Evolutionary conservation across 2,888 invertebrate species (phyloP).

Genomic region (Aleiodes testaceus): DNA sequence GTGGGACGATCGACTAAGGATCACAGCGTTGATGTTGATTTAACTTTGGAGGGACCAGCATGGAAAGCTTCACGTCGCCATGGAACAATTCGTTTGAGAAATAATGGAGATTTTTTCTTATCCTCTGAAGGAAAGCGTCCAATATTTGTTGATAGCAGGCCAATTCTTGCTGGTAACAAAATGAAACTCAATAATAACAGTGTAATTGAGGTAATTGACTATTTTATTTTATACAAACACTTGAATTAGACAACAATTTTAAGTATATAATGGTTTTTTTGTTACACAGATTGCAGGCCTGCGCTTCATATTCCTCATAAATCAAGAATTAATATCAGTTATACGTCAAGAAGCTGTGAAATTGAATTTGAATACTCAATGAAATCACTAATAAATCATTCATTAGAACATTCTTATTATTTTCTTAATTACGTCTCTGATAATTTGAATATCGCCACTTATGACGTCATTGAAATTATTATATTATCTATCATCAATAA

Average conservation of each 20-base stretch:
- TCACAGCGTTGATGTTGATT: conserved; percentile 92
- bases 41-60: conserved; percentile 94
- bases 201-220: conserved; percentile 85
- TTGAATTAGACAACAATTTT: background rate
- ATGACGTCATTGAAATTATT: too few species aligned
- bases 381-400: background rate
- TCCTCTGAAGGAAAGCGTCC: conserved; percentile 96
- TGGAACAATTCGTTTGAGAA: conserved; percentile 90
- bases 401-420: background rate
- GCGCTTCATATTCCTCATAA: conserved; percentile 93
- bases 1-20: conserved; percentile 93
- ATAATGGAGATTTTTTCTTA: conserved; percentile 95
- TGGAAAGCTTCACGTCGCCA: conserved; percentile 95
- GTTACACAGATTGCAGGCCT: conserved; percentile 86
- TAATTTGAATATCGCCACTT: too few species aligned
- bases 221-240: background rate
- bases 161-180: conserved; percentile 90
- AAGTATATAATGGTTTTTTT: conserved; percentile 25
- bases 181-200: conserved; percentile 94
- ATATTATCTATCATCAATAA: background rate
- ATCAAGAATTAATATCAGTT: conserved; percentile 91
- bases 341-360: conserved; percentile 92
- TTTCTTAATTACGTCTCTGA: too few species aligned
- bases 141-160: conserved; percentile 94
- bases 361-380: conserved; percentile 76